Evolutionary conservation across 2,797 vertebrate species (phyloP).

Genomic region (Cirrhinus mrigala): DNA sequence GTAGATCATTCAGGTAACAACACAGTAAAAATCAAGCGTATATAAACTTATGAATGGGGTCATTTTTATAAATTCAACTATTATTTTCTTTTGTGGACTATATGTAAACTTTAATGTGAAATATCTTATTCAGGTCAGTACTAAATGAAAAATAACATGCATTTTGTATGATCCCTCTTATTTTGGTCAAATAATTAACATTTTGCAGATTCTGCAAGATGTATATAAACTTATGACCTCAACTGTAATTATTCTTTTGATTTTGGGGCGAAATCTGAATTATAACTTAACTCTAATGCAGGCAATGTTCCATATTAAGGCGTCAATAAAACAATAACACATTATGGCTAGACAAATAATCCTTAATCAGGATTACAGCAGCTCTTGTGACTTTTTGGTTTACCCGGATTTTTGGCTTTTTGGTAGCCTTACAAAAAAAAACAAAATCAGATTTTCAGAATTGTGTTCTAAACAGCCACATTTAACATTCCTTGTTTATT

Average conservation of each 20-base stretch:
- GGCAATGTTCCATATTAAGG: constrained; percentile 35
- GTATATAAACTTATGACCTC: no score
- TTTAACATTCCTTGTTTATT: constrained; percentile 11
- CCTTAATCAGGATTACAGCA: constrained; percentile 78
- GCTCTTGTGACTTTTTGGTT: constrained; percentile 81
- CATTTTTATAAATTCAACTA: no score
- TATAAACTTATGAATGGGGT: no score
- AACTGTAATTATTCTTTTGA: neutral
- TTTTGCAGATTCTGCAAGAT: no score
- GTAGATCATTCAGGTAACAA: no score
- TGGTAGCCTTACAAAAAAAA: constrained; percentile 52
- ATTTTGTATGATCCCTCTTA: no score
- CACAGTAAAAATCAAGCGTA: no score
- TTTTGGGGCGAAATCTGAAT: neutral
- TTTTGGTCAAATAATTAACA: no score
- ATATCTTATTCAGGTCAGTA: no score
- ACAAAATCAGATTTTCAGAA: constrained; percentile 60
- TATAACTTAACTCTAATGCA: neutral
- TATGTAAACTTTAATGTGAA: no score
- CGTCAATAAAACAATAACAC: constrained; percentile 69
- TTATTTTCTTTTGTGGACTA: no score
- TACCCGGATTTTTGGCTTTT: constrained; percentile 75
- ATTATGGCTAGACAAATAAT: constrained; percentile 61
- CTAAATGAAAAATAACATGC: no score
- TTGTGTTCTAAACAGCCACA: constrained; percentile 4